phyloP scores from a whole-genome alignment of 2,797 vertebrate species.

The Spatula clypeata region DNA sequence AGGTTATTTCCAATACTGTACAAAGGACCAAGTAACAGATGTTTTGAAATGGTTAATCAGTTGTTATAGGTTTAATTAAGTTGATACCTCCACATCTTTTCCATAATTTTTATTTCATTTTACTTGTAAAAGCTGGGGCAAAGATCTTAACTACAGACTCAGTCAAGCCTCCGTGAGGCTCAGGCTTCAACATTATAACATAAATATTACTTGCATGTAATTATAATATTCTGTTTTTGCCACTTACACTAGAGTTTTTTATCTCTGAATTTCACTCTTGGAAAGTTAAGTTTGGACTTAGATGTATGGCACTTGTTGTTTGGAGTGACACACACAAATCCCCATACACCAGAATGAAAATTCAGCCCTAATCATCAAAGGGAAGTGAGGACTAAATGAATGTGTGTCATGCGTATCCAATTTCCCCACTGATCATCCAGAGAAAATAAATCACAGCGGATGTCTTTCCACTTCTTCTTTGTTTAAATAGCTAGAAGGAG shows the following conservation, averaged over 20 bases:
- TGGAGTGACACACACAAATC: conserved; percentile 72
- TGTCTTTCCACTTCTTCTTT: conserved; percentile 61
- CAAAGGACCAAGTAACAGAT: conserved; percentile 26
- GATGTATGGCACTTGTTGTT: conserved; percentile 49
- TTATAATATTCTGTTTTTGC: background rate
- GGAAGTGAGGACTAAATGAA: conserved; percentile 70
- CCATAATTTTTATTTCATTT: background rate
- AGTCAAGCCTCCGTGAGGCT: background rate
- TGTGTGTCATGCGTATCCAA: conserved; percentile 61
- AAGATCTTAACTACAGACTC: background rate
- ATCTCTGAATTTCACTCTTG: conserved; percentile 20
- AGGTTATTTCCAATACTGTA: conserved; percentile 5
- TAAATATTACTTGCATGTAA: background rate
- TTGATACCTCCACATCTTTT: background rate
- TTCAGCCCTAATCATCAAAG: conserved; percentile 78
- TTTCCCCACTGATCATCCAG: conserved; percentile 65
- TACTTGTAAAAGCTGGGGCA: background rate
- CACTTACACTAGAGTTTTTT: background rate
- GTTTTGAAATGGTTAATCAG: conserved; percentile 47
- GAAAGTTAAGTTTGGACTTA: conserved; percentile 69
- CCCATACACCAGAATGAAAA: conserved; percentile 65
- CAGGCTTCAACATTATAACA: background rate
- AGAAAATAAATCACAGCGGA: conserved; percentile 74
- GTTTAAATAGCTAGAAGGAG: conserved; percentile 43
- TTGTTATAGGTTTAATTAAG: conserved; percentile 42